Conservation (phyloP, 1,140 invertebrate genomes). For the Matsumurasca onukii region DNA sequence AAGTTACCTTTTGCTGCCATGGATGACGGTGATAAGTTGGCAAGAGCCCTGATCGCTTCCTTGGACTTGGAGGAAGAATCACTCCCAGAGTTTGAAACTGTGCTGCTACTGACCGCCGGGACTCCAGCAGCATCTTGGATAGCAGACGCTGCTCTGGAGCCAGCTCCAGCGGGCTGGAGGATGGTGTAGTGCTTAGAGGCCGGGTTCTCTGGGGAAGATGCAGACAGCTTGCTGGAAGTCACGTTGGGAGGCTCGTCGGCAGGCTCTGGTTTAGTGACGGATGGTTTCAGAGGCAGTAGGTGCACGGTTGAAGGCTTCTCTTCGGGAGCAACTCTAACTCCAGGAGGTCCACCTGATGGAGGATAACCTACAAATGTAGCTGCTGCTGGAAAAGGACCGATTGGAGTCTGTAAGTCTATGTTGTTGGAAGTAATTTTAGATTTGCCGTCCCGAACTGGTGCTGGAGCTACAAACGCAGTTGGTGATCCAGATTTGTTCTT, state of each 20-base stretch:
- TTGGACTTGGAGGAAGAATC: slow-evolving; percentile 11
- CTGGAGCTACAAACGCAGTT: slow-evolving; percentile 64
- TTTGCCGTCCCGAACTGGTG: slow-evolving; percentile 64
- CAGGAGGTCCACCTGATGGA: slow-evolving; percentile 42
- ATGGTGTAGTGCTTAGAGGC: slow-evolving; percentile 75
- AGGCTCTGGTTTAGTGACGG: slow-evolving; percentile 45
- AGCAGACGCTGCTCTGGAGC: slow-evolving; percentile 72
- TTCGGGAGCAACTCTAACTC: not conserved
- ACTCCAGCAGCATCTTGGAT: slow-evolving; percentile 70
- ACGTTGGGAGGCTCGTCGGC: slow-evolving; percentile 42
- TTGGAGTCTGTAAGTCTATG: slow-evolving; percentile 48
- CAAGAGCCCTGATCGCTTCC: slow-evolving; percentile 43
- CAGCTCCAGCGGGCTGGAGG: slow-evolving; percentile 73
- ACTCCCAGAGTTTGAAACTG: not conserved
- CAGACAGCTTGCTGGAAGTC: slow-evolving; percentile 40
- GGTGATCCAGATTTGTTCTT: not conserved
- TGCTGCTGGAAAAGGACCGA: slow-evolving; percentile 61
- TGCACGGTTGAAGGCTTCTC: slow-evolving; percentile 41
- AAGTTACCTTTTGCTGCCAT: slow-evolving; percentile 69
- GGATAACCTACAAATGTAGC: slow-evolving; percentile 65
- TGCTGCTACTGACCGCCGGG: slow-evolving; percentile 60
- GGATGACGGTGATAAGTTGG: slow-evolving; percentile 69
- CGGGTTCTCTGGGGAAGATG: slow-evolving; percentile 54
- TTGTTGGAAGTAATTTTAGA: slow-evolving; percentile 52
- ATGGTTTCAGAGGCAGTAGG: slow-evolving; percentile 52